Percentiles rank a stretch among this genome's conserved stretches.
Evolutionary conservation across 2,797 vertebrate genomes (phyloP).

Genomic region (Gallirallus australis): DNA sequence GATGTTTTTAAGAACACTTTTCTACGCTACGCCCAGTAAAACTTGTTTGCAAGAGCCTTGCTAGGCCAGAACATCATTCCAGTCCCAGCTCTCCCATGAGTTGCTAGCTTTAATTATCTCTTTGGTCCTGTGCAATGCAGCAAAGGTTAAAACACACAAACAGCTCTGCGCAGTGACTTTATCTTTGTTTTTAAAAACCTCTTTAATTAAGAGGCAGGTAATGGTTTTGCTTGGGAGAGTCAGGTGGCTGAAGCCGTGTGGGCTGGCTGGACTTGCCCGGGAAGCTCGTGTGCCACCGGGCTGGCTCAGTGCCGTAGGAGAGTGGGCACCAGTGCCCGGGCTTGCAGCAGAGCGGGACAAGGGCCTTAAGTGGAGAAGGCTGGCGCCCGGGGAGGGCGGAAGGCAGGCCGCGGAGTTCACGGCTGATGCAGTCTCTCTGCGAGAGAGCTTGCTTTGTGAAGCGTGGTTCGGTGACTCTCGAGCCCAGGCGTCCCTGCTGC

Average conservation of each 20-base stretch:
- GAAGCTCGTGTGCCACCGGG: not conserved
- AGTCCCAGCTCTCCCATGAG: not conserved
- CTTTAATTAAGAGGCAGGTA: not conserved
- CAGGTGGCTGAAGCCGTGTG: fast-evolving
- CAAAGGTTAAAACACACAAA: not conserved
- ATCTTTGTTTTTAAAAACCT: not conserved
- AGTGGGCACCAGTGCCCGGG: fast-evolving
- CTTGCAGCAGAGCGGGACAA: fast-evolving
- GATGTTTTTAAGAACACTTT: not conserved
- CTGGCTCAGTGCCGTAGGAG: not conserved
- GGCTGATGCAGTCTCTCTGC: not conserved
- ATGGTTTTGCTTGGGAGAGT: not conserved
- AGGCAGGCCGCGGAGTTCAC: not conserved
- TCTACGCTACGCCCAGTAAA: not conserved
- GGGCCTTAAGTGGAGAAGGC: not conserved
- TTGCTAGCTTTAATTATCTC: not conserved
- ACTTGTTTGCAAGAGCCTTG: not conserved
- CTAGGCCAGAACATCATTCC: not conserved
- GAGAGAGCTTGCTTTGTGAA: not conserved
- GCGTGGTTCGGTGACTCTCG: not conserved
- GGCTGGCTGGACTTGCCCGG: not conserved
- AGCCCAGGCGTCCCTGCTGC: not conserved
- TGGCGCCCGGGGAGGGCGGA: not conserved
- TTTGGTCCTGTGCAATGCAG: not conserved
- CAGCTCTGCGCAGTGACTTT: not conserved